Percentiles rank a stretch among this genome's conserved stretches.
Conservation (phyloP, 2,113 vertebrate genomes). For the Onychostoma macrolepis region DNA sequence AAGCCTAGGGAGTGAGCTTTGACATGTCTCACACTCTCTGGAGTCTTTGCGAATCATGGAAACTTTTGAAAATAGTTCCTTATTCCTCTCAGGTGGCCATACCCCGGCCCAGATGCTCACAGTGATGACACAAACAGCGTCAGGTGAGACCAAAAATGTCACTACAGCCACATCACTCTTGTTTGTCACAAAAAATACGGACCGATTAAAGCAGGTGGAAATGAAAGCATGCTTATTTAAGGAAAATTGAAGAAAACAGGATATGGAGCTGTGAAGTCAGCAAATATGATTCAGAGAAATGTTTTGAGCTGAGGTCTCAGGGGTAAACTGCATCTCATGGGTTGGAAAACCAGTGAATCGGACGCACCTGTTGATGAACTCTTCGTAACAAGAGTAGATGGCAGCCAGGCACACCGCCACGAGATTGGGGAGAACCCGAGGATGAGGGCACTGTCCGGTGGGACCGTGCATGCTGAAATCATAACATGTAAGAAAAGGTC, state of each 20-base stretch:
- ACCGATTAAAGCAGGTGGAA: background rate
- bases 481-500: conserved; percentile 52
- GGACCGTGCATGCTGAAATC: conserved; percentile 94
- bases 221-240: background rate
- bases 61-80: conserved; percentile 39
- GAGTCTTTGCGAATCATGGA: conserved; percentile 41
- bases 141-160: conserved; percentile 31
- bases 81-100: conserved; percentile 31
- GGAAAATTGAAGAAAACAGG: background rate
- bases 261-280: background rate
- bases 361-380: conserved; percentile 99
- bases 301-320: background rate
- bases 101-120: conserved; percentile 6
- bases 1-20: background rate
- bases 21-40: conserved; percentile 15
- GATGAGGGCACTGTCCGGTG: conserved; percentile 96
- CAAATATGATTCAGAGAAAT: conserved; percentile 3
- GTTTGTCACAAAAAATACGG: background rate
- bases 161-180: background rate
- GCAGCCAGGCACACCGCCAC: conserved; percentile 98
- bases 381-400: conserved; percentile 98
- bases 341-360: background rate
- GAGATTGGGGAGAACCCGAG: conserved; percentile 96
- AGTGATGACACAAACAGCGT: conserved; percentile 47
- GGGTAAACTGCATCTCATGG: background rate